Percentiles rank a stretch among this genome's conserved stretches.
Evolutionary conservation across 2,797 vertebrate genomes (phyloP).

Genomic region (Enteromius viviparus): DNA sequence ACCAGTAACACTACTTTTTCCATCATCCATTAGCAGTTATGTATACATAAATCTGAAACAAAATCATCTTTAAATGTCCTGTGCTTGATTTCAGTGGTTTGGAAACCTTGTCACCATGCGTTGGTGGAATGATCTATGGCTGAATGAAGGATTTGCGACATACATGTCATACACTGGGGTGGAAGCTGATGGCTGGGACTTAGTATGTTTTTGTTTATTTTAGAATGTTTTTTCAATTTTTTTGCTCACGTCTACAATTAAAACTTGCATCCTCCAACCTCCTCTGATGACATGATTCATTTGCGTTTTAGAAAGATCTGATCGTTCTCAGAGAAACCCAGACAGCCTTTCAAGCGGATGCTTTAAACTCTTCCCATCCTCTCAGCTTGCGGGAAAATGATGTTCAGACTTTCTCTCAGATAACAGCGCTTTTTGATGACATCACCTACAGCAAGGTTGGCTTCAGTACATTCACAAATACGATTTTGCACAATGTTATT

Average conservation of each 20-base stretch:
- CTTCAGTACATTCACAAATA: not conserved
- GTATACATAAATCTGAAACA: not conserved
- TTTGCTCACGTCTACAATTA: not conserved
- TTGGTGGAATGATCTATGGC: constrained; percentile 83
- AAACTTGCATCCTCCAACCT: not conserved
- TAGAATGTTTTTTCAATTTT: not conserved
- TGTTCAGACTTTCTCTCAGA: constrained; percentile 60
- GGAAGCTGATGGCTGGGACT: constrained; percentile 62
- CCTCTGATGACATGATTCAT: not conserved
- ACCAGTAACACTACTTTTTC: not conserved
- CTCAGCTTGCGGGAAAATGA: constrained; percentile 60
- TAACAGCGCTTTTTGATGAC: constrained; percentile 67
- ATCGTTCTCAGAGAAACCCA: constrained; percentile 60
- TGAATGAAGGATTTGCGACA: constrained; percentile 80
- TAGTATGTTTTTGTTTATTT: constrained; percentile 62
- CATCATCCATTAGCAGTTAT: not conserved
- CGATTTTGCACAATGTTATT: not conserved
- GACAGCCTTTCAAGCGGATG: constrained; percentile 65
- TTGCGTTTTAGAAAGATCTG: constrained; percentile 65
- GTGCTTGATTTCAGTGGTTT: constrained; percentile 77
- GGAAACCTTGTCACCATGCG: constrained; percentile 83
- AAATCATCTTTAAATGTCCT: not conserved
- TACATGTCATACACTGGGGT: constrained; percentile 70
- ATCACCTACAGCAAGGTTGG: constrained; percentile 78
- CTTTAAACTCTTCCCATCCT: constrained; percentile 70